A percentile compares a stretch with the other conserved stretches of the same genome.
These are phyloP conservation scores for Eulithis testata DNA, from an alignment of 2,888 invertebrate species.

Conservation along the genomic window DNA sequence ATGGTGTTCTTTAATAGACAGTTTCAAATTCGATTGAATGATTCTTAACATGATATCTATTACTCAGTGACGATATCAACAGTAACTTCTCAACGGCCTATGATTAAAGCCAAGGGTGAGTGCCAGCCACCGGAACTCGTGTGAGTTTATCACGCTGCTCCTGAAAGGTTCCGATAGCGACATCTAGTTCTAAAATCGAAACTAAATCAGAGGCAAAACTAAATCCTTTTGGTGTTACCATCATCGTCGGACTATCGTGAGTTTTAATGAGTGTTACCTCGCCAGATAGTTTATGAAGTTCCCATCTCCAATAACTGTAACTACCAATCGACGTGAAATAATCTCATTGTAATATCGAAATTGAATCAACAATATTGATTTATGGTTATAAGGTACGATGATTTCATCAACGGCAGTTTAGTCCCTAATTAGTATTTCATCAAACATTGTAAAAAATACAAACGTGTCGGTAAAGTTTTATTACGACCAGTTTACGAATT, in stretches of 20 bases:
- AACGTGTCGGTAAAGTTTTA: slow-evolving; percentile 44
- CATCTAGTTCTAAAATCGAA: not conserved
- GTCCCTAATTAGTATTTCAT: slow-evolving; percentile 46
- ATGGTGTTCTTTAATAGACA: too few species aligned
- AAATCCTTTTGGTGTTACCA: not conserved
- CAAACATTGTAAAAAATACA: slow-evolving; percentile 48
- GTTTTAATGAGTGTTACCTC: too few species aligned
- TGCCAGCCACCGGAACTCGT: not conserved
- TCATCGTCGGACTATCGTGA: too few species aligned
- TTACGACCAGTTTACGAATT: slow-evolving; percentile 60
- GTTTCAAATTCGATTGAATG: not conserved
- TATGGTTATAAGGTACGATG: slow-evolving; percentile 38
- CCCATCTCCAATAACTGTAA: too few species aligned
- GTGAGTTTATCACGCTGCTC: too few species aligned
- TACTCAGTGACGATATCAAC: too few species aligned
- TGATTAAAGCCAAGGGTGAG: not conserved
- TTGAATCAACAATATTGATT: slow-evolving; percentile 26
- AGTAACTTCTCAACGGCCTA: not conserved
- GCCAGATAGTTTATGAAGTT: too few species aligned
- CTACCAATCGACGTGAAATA: too few species aligned
- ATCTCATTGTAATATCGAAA: not conserved
- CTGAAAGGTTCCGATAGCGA: not conserved
- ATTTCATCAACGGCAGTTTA: slow-evolving; percentile 45
- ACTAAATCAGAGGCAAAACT: not conserved
- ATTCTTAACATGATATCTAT: not conserved